phyloP scores from a whole-genome alignment of 1,140 invertebrate species.

The Luehdorfia chinensis region DNA sequence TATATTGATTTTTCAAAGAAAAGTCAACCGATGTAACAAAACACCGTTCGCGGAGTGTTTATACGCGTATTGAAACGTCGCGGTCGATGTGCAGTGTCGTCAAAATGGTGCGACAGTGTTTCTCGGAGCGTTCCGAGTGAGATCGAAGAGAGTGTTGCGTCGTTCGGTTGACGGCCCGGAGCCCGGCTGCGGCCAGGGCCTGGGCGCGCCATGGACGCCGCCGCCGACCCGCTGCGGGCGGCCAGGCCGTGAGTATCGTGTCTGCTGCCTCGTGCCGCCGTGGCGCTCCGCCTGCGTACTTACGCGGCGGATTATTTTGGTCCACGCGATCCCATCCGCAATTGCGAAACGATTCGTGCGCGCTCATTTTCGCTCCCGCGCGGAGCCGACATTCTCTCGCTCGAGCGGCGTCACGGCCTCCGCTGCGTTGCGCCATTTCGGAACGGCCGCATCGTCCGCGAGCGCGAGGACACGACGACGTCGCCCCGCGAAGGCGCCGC shows the following conservation, averaged over 20 bases:
- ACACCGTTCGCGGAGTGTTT: slow-evolving; percentile 76
- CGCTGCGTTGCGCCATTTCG: slow-evolving; percentile 71
- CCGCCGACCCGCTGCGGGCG: slow-evolving; percentile 66
- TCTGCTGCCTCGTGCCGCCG: slow-evolving; percentile 29
- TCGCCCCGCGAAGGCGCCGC: slow-evolving; percentile 41
- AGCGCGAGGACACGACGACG: slow-evolving; percentile 47
- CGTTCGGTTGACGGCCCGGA: slow-evolving; percentile 66
- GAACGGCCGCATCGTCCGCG: slow-evolving; percentile 55
- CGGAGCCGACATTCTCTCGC: slow-evolving; percentile 66
- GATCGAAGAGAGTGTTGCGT: slow-evolving; percentile 72
- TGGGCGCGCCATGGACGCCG: slow-evolving; percentile 71
- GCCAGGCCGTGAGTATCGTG: slow-evolving; percentile 71
- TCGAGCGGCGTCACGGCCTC: slow-evolving; percentile 68
- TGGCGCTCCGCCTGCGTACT: slow-evolving; percentile 37
- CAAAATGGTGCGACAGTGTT: slow-evolving; percentile 70
- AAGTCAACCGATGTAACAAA: slow-evolving; percentile 77
- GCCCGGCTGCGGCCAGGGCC: slow-evolving; percentile 67
- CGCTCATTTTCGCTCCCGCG: slow-evolving; percentile 52
- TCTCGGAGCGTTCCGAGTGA: slow-evolving; percentile 69
- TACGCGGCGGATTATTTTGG: slow-evolving; percentile 67
- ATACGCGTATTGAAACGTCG: slow-evolving; percentile 68
- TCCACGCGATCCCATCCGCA: slow-evolving; percentile 53
- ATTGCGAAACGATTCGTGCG: slow-evolving; percentile 65
- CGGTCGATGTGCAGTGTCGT: slow-evolving; percentile 69
- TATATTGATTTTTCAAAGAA: slow-evolving; percentile 79